These are phyloP conservation scores for Dicaeum eximium DNA, from an alignment of 2,113 vertebrate genomes.

Conservation along the genomic window DNA sequence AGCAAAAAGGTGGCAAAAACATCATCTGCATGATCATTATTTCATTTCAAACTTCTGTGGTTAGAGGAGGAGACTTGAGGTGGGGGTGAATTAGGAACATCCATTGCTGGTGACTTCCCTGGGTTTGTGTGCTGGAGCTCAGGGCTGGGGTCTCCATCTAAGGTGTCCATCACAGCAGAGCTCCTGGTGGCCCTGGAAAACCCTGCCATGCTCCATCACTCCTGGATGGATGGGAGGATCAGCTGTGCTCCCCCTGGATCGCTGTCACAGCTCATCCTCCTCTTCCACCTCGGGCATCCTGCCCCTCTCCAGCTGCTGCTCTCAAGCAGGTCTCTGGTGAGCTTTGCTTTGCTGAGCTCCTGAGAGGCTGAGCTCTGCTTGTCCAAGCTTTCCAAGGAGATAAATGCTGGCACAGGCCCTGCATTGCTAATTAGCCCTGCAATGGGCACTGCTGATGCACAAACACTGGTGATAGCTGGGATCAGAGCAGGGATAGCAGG, in stretches of 20 bases:
- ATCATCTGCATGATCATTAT: neutral
- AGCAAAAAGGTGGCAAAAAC: neutral
- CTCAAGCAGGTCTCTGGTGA: neutral
- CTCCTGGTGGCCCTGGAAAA: neutral
- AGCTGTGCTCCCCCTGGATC: fast-evolving
- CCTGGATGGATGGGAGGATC: too few species aligned
- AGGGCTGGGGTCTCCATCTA: neutral
- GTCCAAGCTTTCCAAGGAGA: neutral
- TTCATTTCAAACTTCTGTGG: neutral
- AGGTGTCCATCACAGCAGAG: neutral
- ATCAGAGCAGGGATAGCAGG: neutral
- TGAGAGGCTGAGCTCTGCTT: neutral
- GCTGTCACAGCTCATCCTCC: neutral
- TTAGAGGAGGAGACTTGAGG: neutral
- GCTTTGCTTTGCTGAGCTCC: neutral
- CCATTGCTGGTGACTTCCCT: neutral
- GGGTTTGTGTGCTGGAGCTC: fast-evolving
- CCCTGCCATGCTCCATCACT: neutral
- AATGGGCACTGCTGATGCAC: neutral
- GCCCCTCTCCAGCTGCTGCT: neutral
- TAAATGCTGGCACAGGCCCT: neutral
- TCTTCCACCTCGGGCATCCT: neutral
- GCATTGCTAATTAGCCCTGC: neutral
- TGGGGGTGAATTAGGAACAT: neutral
- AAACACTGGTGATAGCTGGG: neutral